Percentiles rank a stretch among this genome's conserved stretches.
Evolutionary conservation across 2,888 invertebrate genomes (phyloP).

Genomic region (Yponomeuta cagnagella): DNA sequence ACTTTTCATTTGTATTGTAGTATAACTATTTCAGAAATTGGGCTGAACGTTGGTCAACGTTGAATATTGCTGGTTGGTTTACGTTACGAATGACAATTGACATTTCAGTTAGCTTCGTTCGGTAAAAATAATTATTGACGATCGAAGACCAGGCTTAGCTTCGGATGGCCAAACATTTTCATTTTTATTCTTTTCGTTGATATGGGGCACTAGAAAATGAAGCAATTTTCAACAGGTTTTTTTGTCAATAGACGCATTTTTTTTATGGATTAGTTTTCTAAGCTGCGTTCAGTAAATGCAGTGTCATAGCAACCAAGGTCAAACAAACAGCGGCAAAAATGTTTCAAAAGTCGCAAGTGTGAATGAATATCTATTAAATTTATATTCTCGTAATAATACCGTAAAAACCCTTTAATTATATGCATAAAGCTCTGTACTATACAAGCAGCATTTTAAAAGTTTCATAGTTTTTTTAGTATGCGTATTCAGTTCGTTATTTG

Average conservation of each 20-base stretch:
- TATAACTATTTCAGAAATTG: background rate
- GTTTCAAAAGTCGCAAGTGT: slow-evolving; percentile 67
- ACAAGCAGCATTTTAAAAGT: background rate
- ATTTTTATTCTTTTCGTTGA: no score
- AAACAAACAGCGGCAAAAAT: slow-evolving; percentile 70
- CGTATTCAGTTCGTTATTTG: background rate
- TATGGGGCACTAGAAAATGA: no score
- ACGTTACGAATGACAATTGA: background rate
- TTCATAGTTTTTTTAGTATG: slow-evolving; percentile 4
- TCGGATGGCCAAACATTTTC: no score
- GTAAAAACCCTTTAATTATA: background rate
- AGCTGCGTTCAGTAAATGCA: slow-evolving; percentile 17
- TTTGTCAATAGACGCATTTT: no score
- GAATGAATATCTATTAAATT: slow-evolving; percentile 15
- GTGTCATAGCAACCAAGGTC: slow-evolving; percentile 64
- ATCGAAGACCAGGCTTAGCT: no score
- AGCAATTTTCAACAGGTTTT: no score
- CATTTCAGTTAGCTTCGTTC: background rate
- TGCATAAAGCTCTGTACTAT: background rate
- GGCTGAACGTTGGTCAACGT: background rate
- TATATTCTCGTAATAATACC: background rate
- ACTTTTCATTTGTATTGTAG: no score
- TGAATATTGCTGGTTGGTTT: background rate
- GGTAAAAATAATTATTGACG: background rate
- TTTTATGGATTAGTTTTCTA: no score